Conservation (phyloP, 1,140 invertebrate genomes). For the Tribolium madens region DNA sequence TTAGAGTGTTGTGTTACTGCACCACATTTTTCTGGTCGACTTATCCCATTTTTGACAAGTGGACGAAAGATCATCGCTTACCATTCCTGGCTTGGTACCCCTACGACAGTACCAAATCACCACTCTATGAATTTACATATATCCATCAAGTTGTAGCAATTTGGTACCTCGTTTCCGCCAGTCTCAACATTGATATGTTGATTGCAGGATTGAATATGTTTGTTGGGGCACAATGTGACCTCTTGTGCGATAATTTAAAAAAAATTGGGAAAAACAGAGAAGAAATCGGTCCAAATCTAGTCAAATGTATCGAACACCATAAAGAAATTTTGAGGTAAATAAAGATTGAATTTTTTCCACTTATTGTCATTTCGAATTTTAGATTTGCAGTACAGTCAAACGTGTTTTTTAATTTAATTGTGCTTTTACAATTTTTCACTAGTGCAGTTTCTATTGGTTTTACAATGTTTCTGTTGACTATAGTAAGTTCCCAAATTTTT, state of each 20-base stretch:
- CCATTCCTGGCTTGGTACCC: slow-evolving; percentile 20
- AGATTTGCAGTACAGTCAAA: not conserved
- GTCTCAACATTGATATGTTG: not conserved
- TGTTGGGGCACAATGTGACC: slow-evolving; percentile 8
- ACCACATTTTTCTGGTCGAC: slow-evolving; percentile 2
- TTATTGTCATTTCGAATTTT: not conserved
- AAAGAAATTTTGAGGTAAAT: not conserved
- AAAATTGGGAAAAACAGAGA: not conserved
- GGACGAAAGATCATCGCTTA: not conserved
- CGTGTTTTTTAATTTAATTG: not conserved
- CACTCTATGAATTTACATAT: not conserved
- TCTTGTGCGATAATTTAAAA: slow-evolving; percentile 7
- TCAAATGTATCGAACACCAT: not conserved
- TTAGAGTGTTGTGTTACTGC: not conserved
- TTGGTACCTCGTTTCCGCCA: not conserved
- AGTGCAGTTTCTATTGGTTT: not conserved
- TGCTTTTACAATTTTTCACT: not conserved
- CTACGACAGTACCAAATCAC: not conserved
- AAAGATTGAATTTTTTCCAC: not conserved
- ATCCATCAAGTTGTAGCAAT: not conserved
- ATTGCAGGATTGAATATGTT: slow-evolving; percentile 11
- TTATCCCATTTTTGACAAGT: slow-evolving; percentile 10
- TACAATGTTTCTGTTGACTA: not conserved
- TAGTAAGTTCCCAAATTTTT: not conserved
- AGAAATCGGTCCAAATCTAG: not conserved